Evolutionary conservation across 2,888 invertebrate genomes (phyloP).

Genomic region (Podotricha telesiphe): DNA sequence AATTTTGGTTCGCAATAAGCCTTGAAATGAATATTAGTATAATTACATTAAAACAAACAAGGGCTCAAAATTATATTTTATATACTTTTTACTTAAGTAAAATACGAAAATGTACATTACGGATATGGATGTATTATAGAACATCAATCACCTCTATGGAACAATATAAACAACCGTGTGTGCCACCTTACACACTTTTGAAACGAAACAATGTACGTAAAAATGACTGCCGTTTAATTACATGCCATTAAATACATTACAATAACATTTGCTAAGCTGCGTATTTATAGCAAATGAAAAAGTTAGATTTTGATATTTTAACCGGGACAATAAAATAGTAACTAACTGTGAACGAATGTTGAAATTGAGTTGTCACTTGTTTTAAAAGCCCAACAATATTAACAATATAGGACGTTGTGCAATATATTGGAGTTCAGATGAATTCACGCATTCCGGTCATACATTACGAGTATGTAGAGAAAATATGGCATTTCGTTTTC

Average conservation of each 20-base stretch:
- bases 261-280: conserved; percentile 18
- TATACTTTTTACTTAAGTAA: no score
- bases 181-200: background rate
- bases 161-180: no score
- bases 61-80: background rate
- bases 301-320: conserved; percentile 1
- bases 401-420: conserved; percentile 20
- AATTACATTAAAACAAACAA: background rate
- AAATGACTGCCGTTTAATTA: conserved; percentile 20
- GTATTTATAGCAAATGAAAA: conserved; percentile 12
- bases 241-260: conserved; percentile 23
- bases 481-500: background rate
- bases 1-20: conserved; percentile 6
- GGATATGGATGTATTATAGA: background rate
- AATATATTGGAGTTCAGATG: background rate
- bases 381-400: conserved; percentile 27
- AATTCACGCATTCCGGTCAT: background rate
- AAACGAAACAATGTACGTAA: conserved; percentile 18
- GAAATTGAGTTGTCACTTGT: conserved; percentile 14
- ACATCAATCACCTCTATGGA: conserved; percentile 18
- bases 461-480: background rate
- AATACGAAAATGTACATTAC: background rate
- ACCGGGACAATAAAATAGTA: background rate
- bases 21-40: background rate
- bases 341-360: conserved; percentile 16